These are phyloP conservation scores for Helostoma temminkii DNA, from an alignment of 2,797 vertebrate genomes.

Conservation along the genomic window DNA sequence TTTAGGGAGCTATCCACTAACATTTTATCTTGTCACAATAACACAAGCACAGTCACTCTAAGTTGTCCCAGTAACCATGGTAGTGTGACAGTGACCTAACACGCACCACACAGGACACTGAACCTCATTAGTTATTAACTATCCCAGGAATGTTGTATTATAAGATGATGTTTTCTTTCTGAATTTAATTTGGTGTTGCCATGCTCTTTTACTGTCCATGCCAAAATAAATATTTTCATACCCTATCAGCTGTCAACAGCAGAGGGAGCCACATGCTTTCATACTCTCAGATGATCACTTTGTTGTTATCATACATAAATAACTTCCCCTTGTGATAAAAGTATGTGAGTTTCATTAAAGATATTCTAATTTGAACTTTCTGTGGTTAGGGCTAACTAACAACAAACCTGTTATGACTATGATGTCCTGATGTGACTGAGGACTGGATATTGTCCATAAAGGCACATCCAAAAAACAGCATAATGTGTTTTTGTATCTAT, in stretches of 20 bases:
- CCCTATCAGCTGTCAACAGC: conserved; percentile 35
- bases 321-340: background rate
- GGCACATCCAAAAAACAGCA: background rate
- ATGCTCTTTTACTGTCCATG: background rate
- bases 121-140: background rate
- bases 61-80: no score
- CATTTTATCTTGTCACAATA: background rate
- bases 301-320: background rate
- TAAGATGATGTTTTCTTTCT: background rate
- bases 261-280: conserved; percentile 63
- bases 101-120: background rate
- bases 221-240: background rate
- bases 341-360: background rate
- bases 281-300: conserved; percentile 4
- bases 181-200: background rate
- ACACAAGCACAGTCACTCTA: no score
- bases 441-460: background rate
- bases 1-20: background rate
- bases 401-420: no score
- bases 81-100: background rate
- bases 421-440: background rate
- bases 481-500: conserved; percentile 5
- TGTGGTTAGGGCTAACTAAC: background rate
- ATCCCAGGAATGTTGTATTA: background rate
- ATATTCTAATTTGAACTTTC: background rate